A percentile compares a stretch with the other conserved stretches of the same genome.
These are phyloP conservation scores for Acanthisitta chloris DNA, from an alignment of 2,113 vertebrate species.

Conservation along the genomic window DNA sequence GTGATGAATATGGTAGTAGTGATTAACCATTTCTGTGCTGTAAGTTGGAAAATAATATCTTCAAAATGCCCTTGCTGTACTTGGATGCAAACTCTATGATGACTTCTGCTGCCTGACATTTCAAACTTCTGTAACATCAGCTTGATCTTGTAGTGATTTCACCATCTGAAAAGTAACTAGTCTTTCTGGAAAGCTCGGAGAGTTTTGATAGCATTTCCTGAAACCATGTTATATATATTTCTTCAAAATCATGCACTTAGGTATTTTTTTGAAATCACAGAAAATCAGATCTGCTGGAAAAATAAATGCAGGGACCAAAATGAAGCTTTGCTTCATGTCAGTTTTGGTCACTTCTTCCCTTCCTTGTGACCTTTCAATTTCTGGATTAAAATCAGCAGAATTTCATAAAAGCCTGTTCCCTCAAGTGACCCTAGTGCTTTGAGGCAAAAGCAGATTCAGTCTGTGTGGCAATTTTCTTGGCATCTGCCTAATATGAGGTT, in stretches of 20 bases:
- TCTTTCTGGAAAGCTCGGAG: neutral
- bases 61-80: neutral
- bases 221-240: neutral
- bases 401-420: neutral
- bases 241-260: neutral
- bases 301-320: neutral
- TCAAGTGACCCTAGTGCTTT: neutral
- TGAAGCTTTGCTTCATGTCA: neutral
- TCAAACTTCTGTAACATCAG: neutral
- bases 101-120: neutral
- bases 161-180: neutral
- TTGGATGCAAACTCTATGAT: neutral
- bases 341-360: neutral
- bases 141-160: neutral
- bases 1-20: neutral
- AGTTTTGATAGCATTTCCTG: neutral
- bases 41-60: neutral
- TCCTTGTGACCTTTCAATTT: neutral
- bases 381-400: neutral
- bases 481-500: neutral
- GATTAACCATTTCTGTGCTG: neutral
- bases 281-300: neutral
- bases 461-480: neutral
- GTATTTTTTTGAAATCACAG: neutral
- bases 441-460: neutral